Evolutionary conservation across 2,888 invertebrate species (phyloP).

Genomic region (Pandemis heparana): DNA sequence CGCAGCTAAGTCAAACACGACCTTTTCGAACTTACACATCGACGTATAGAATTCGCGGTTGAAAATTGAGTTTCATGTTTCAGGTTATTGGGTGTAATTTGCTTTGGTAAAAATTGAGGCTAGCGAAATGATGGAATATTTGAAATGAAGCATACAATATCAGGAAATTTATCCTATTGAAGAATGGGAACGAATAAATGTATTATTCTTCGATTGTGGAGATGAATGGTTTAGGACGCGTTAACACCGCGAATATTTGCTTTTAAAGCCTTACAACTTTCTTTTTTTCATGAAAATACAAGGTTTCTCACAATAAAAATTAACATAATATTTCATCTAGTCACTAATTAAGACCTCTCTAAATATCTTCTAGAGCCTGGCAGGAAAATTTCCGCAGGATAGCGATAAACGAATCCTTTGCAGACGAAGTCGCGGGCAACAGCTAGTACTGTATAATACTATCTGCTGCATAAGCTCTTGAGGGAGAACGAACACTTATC

Average conservation of each 20-base stretch:
- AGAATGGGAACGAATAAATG: neutral
- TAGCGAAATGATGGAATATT: conserved; percentile 1
- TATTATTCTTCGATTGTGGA: neutral
- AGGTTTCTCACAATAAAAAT: too few species aligned
- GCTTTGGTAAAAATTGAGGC: neutral
- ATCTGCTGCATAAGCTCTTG: too few species aligned
- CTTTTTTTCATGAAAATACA: too few species aligned
- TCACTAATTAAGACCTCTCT: too few species aligned
- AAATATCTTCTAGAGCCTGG: too few species aligned
- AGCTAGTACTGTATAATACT: too few species aligned
- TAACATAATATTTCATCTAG: too few species aligned
- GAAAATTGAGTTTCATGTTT: neutral
- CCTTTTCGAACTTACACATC: neutral
- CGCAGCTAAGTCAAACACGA: neutral
- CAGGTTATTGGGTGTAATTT: neutral
- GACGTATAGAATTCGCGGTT: neutral
- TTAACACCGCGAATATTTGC: neutral
- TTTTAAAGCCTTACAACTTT: neutral
- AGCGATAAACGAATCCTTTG: too few species aligned
- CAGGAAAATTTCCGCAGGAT: too few species aligned
- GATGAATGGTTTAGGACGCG: neutral
- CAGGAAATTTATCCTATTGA: neutral
- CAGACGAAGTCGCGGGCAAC: too few species aligned
- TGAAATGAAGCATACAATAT: neutral
- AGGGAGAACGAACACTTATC: too few species aligned